Conservation (phyloP, 2,797 vertebrate genomes). For the Crenuchus spilurus region DNA sequence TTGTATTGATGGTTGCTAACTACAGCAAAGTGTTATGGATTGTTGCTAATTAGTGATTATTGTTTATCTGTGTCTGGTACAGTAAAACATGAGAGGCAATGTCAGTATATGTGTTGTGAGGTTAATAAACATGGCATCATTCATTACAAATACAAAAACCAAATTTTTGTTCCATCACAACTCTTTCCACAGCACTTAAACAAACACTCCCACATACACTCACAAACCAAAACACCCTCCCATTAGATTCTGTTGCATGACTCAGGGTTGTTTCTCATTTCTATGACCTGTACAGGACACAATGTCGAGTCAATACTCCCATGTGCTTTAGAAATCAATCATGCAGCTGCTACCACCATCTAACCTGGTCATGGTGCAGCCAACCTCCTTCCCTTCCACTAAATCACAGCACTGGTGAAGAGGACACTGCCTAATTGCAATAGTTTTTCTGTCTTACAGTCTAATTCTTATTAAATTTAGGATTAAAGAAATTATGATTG, state of each 20-base stretch:
- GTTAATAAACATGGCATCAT: no score
- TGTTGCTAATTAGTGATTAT: no score
- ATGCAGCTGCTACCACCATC: not conserved
- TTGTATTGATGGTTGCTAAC: no score
- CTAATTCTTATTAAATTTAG: no score
- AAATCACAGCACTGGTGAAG: not conserved
- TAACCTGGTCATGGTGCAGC: not conserved
- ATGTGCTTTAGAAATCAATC: constrained; percentile 36
- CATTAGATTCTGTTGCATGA: constrained; percentile 35
- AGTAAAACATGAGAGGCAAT: no score
- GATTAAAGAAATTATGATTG: no score
- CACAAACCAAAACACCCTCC: not conserved
- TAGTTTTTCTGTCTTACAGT: no score
- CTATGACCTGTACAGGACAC: constrained; percentile 19
- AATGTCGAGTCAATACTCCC: constrained; percentile 26
- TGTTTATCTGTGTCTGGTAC: no score
- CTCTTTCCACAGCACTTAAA: constrained; percentile 8
- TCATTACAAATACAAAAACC: no score
- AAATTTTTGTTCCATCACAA: not conserved
- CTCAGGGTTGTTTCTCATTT: constrained; percentile 14
- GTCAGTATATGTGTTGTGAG: no score
- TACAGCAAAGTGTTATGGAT: no score
- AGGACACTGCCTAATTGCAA: no score
- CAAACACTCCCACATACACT: constrained; percentile 10
- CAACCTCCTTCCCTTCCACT: not conserved